Percentiles rank a stretch among this genome's conserved stretches.
Conservation (phyloP, 2,888 invertebrate genomes). For the Sesamia inferens region DNA sequence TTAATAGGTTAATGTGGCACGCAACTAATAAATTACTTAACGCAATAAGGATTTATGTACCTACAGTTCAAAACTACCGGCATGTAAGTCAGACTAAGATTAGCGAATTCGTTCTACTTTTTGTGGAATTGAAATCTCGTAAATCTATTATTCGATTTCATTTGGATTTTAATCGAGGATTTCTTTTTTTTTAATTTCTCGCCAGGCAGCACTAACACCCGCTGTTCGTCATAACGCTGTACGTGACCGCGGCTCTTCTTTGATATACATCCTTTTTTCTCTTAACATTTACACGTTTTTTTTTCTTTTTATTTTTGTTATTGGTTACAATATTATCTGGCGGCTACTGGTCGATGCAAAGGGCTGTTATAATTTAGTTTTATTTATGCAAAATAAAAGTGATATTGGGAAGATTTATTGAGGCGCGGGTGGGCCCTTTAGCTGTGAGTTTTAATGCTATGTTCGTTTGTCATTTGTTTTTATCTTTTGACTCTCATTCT, state of each 20-base stretch:
- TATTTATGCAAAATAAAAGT: slow-evolving; percentile 89
- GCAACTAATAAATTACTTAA: slow-evolving; percentile 64
- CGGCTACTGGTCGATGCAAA: slow-evolving; percentile 88
- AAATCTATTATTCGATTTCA: slow-evolving; percentile 74
- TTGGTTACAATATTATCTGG: slow-evolving; percentile 87
- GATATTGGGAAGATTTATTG: slow-evolving; percentile 85
- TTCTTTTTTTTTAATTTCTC: slow-evolving; percentile 84
- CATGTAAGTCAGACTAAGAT: slow-evolving; percentile 60
- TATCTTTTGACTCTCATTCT: slow-evolving; percentile 42
- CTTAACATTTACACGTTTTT: slow-evolving; percentile 75
- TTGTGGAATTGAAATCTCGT: slow-evolving; percentile 67
- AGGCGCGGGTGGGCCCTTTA: slow-evolving; percentile 74
- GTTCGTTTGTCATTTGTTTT: slow-evolving; percentile 59
- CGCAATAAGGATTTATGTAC: slow-evolving; percentile 66
- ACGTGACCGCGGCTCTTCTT: slow-evolving; percentile 88
- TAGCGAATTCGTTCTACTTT: slow-evolving; percentile 74
- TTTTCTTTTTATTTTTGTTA: slow-evolving; percentile 86
- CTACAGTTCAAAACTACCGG: slow-evolving; percentile 52
- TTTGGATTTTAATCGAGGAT: slow-evolving; percentile 74
- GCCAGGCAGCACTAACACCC: slow-evolving; percentile 76
- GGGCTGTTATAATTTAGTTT: slow-evolving; percentile 88
- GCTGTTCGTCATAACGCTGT: slow-evolving; percentile 87
- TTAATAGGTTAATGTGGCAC: slow-evolving; percentile 67
- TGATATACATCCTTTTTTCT: slow-evolving; percentile 85
- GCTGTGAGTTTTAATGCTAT: slow-evolving; percentile 62